A percentile compares a stretch with the other conserved stretches of the same genome.
phyloP scores from a whole-genome alignment of 2,888 invertebrate genomes.

The Girardia tigrina region DNA sequence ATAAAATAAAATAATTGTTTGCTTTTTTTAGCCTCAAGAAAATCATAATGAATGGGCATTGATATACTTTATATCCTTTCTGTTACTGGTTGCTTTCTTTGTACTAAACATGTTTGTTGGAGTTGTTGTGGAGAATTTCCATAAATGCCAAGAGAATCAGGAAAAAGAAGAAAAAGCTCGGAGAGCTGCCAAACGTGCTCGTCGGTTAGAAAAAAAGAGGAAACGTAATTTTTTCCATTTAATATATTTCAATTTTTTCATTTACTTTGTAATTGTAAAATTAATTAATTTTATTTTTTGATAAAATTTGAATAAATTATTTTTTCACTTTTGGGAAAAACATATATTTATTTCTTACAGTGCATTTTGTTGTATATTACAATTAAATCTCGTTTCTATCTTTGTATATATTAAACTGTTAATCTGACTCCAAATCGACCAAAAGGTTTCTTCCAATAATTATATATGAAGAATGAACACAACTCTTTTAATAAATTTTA shows the following conservation, averaged over 20 bases:
- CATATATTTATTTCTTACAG: too few species aligned
- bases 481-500: too few species aligned
- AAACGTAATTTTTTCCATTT: slow-evolving; percentile 62
- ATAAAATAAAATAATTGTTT: neutral
- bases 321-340: too few species aligned
- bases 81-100: slow-evolving; percentile 93
- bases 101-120: slow-evolving; percentile 99
- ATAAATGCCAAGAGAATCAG: slow-evolving; percentile 91
- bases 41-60: slow-evolving; percentile 97
- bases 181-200: slow-evolving; percentile 74
- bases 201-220: slow-evolving; percentile 85
- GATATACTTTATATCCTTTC: slow-evolving; percentile 94
- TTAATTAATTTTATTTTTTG: too few species aligned
- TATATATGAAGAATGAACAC: too few species aligned
- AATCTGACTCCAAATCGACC: too few species aligned
- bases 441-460: too few species aligned
- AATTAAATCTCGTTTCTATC: too few species aligned
- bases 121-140: slow-evolving; percentile 98
- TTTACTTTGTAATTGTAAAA: too few species aligned
- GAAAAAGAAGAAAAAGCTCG: slow-evolving; percentile 89
- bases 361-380: too few species aligned
- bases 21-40: slow-evolving; percentile 70
- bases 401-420: too few species aligned
- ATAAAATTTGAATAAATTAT: too few species aligned
- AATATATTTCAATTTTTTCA: neutral